phyloP scores from a whole-genome alignment of 2,888 invertebrate species.

The Leptinotarsa peninsularis region DNA sequence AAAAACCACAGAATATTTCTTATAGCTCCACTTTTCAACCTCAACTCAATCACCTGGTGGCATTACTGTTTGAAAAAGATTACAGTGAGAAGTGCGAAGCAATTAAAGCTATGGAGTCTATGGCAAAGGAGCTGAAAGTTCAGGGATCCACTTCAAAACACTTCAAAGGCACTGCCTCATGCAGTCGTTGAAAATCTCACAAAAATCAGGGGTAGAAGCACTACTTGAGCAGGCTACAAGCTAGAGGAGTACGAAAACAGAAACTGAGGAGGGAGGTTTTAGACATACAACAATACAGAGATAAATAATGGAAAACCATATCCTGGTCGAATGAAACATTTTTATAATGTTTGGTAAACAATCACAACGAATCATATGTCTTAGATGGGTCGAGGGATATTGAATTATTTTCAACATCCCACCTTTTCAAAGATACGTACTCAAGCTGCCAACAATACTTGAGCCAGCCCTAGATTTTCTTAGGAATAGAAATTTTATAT shows the following conservation, averaged over 20 bases:
- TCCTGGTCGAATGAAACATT: not conserved
- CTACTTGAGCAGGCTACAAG: not conserved
- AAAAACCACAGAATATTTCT: not conserved
- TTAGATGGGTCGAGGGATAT: not conserved
- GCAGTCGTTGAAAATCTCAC: not conserved
- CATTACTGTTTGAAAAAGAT: not conserved
- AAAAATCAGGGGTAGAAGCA: not conserved
- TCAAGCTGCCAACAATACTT: not conserved
- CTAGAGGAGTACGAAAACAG: not conserved
- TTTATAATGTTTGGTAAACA: not conserved
- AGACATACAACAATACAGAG: not conserved
- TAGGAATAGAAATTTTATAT: not conserved
- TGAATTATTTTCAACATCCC: not conserved
- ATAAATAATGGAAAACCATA: too few species aligned
- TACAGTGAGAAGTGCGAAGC: not conserved
- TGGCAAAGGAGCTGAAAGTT: not conserved
- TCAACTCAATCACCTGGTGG: not conserved
- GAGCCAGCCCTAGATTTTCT: too few species aligned
- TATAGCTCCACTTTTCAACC: not conserved
- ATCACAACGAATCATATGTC: not conserved
- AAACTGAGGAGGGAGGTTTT: not conserved
- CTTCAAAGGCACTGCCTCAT: not conserved
- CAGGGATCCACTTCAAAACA: not conserved
- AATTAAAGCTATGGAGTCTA: not conserved
- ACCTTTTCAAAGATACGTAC: not conserved